Conservation (phyloP, 2,888 invertebrate species). For the Drosophila pseudotalamancana region DNA sequence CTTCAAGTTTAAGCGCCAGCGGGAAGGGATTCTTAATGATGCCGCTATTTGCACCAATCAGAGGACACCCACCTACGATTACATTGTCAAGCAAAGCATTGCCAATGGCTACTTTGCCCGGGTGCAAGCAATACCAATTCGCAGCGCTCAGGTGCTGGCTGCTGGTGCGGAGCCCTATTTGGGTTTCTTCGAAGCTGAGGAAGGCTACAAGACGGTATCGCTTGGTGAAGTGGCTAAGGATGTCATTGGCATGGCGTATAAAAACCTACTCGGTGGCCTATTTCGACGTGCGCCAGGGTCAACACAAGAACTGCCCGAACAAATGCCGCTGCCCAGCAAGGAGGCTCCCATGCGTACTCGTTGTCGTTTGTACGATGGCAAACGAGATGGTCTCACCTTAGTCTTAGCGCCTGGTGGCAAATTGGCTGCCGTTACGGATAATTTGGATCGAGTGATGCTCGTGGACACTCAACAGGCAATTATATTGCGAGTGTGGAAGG, state of each 20-base stretch:
- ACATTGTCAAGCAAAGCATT: conserved; percentile 87
- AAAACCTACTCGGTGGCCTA: conserved; percentile 91
- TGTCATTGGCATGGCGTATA: conserved; percentile 88
- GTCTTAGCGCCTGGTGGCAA: conserved; percentile 89
- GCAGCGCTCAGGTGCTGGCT: conserved; percentile 90
- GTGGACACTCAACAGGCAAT: conserved; percentile 92
- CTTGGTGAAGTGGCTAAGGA: conserved; percentile 96
- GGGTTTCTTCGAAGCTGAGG: conserved; percentile 95
- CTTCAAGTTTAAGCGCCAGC: conserved; percentile 93
- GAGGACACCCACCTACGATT: conserved; percentile 89
- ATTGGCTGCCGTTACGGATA: conserved; percentile 93
- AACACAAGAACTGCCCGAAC: conserved; percentile 27
- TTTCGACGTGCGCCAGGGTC: conserved; percentile 71
- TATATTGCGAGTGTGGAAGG: conserved; percentile 95
- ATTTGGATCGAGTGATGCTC: conserved; percentile 93
- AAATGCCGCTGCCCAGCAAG: conserved; percentile 77
- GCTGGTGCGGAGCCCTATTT: conserved; percentile 93
- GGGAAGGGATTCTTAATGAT: conserved; percentile 89
- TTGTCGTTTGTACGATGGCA: conserved; percentile 92
- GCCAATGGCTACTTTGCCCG: conserved; percentile 84
- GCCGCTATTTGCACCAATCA: conserved; percentile 90
- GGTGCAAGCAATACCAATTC: conserved; percentile 90
- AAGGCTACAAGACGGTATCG: conserved; percentile 92
- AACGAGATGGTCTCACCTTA: conserved; percentile 90
- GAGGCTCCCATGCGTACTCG: conserved; percentile 90